These are phyloP conservation scores for Bombus vancouverensis DNA, from an alignment of 1,140 invertebrate genomes.

Conservation along the genomic window DNA sequence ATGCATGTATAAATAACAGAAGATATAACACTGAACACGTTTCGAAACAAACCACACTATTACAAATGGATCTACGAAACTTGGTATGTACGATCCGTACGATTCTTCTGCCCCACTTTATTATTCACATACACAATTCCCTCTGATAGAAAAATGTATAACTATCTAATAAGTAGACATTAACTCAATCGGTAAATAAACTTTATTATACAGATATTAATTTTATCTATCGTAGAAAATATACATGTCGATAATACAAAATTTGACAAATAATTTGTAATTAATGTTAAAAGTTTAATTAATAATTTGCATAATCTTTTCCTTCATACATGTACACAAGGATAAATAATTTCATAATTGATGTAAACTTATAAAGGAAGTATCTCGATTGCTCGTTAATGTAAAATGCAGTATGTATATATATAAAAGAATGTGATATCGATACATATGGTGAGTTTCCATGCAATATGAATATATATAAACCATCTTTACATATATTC, in stretches of 20 bases:
- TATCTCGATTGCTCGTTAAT: neutral
- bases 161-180: neutral
- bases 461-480: neutral
- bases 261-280: neutral
- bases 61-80: slow-evolving; percentile 41
- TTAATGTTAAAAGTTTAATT: neutral
- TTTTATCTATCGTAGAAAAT: neutral
- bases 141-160: neutral
- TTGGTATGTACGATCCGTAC: slow-evolving; percentile 5
- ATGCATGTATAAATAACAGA: slow-evolving; percentile 10
- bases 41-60: slow-evolving; percentile 48
- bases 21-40: slow-evolving; percentile 28
- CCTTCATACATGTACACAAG: too few species aligned
- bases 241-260: neutral
- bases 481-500: too few species aligned
- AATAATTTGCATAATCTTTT: neutral
- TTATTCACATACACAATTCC: neutral
- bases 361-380: neutral
- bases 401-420: neutral
- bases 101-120: slow-evolving; percentile 28
- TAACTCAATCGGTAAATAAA: neutral
- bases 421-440: neutral
- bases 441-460: neutral
- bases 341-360: neutral
- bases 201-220: neutral